Evolutionary conservation across 2,888 invertebrate species (phyloP).

Genomic region (Ligdia adustata): DNA sequence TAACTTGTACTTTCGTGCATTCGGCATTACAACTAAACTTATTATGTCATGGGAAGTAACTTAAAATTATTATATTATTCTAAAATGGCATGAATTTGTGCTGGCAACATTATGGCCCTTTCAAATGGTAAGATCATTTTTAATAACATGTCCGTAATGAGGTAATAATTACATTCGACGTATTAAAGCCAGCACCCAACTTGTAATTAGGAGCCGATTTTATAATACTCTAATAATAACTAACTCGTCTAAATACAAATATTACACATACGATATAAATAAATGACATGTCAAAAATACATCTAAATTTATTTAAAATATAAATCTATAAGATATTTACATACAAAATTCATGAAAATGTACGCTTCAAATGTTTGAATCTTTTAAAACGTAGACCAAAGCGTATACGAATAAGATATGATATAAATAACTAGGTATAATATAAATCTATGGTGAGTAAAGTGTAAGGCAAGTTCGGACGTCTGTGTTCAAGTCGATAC

Average conservation of each 20-base stretch:
- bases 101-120: conserved; percentile 34
- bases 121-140: conserved; percentile 24
- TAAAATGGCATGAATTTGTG: conserved; percentile 60
- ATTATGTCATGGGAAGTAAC: conserved; percentile 32
- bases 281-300: conserved; percentile 37
- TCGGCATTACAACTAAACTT: conserved; percentile 43
- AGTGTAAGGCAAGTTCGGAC: conserved; percentile 48
- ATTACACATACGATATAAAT: conserved; percentile 27
- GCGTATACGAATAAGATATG: conserved; percentile 20
- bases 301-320: conserved; percentile 19
- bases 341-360: conserved; percentile 28
- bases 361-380: conserved; percentile 21
- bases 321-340: conserved; percentile 32
- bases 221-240: conserved; percentile 36
- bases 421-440: neutral
- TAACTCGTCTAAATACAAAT: conserved; percentile 20
- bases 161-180: conserved; percentile 22
- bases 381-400: conserved; percentile 11
- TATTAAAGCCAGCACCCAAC: conserved; percentile 24
- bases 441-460: conserved; percentile 18
- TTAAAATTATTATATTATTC: conserved; percentile 49
- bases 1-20: conserved; percentile 76
- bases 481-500: conserved; percentile 25
- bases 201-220: conserved; percentile 19
- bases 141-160: conserved; percentile 20